A percentile compares a stretch with the other conserved stretches of the same genome.
phyloP scores from a whole-genome alignment of 2,113 vertebrate species.

The Tilapia sparmanii region DNA sequence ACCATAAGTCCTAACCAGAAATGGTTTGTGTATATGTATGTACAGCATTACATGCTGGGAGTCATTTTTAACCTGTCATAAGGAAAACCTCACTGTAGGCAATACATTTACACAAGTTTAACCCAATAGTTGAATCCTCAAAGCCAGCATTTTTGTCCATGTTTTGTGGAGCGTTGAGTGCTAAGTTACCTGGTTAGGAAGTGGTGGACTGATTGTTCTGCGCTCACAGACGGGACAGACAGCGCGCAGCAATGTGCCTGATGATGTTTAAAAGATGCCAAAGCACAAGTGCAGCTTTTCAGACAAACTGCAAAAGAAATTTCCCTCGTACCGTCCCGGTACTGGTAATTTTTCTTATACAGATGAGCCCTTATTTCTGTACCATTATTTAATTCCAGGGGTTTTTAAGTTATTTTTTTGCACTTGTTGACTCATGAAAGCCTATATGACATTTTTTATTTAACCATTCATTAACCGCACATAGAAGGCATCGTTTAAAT shows the following conservation, averaged over 20 bases:
- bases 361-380: background rate
- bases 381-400: background rate
- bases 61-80: background rate
- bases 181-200: background rate
- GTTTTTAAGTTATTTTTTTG: background rate
- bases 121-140: background rate
- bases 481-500: background rate
- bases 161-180: background rate
- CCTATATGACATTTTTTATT: background rate
- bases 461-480: background rate
- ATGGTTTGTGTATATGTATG: background rate
- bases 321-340: rapidly evolving
- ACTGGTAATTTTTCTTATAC: background rate
- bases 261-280: background rate
- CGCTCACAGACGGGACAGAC: background rate
- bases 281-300: background rate
- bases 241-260: rapidly evolving
- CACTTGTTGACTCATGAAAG: background rate
- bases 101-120: background rate
- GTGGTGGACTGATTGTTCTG: background rate
- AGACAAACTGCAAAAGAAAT: rapidly evolving
- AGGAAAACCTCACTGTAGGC: rapidly evolving
- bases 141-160: background rate
- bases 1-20: background rate
- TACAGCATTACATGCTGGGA: background rate